Evolutionary conservation across 2,113 vertebrate genomes (phyloP).

Genomic region (Amia ocellicauda): DNA sequence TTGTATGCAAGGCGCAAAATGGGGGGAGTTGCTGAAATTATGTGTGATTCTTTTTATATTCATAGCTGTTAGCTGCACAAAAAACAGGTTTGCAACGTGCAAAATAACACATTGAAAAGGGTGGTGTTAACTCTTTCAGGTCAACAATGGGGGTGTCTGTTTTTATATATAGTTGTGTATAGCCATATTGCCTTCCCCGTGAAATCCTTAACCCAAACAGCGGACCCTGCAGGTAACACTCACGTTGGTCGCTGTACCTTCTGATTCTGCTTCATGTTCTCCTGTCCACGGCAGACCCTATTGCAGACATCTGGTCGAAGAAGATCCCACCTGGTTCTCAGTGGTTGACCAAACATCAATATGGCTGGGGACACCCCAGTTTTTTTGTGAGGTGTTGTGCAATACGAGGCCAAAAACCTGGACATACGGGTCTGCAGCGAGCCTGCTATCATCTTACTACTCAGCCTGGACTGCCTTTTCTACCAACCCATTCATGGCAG

Average conservation of each 20-base stretch:
- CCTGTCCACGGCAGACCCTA: conserved; percentile 12
- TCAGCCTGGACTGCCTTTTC: not conserved
- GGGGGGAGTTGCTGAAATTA: too few species aligned
- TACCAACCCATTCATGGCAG: not conserved
- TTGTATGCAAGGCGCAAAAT: too few species aligned
- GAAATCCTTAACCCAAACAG: too few species aligned
- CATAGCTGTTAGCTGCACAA: too few species aligned
- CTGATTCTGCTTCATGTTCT: not conserved
- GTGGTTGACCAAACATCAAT: conserved; percentile 9
- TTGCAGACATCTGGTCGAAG: not conserved
- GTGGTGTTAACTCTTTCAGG: too few species aligned
- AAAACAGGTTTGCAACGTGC: too few species aligned
- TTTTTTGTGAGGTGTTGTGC: too few species aligned
- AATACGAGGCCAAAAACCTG: not conserved
- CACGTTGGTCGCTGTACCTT: not conserved
- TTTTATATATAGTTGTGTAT: too few species aligned
- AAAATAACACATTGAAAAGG: too few species aligned
- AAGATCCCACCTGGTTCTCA: conserved; percentile 21
- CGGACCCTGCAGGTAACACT: not conserved
- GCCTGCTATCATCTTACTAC: not conserved
- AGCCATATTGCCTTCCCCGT: too few species aligned
- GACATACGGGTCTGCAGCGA: not conserved
- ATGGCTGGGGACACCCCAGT: conserved; percentile 6
- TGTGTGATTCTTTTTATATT: too few species aligned
- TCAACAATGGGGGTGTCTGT: too few species aligned